Conservation (phyloP, 2,888 invertebrate genomes). For the Epinotia bilunana region DNA sequence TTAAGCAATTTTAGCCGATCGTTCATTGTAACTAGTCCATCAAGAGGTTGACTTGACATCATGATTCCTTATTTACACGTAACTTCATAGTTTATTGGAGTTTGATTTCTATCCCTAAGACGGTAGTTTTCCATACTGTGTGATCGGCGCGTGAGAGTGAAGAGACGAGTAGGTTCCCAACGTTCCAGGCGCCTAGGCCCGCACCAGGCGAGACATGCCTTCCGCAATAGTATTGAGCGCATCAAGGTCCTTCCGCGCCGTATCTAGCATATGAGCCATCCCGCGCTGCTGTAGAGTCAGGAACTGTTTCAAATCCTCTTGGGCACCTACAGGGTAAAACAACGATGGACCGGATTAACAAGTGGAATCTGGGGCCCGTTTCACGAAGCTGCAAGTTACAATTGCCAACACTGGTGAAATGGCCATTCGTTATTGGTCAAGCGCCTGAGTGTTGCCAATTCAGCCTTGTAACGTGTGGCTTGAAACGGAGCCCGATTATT, state of each 20-base stretch:
- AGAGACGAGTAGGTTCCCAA: not conserved
- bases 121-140: not conserved
- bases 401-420: too few species aligned
- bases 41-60: too few species aligned
- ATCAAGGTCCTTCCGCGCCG: constrained; percentile 91
- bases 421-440: too few species aligned
- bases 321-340: constrained; percentile 74
- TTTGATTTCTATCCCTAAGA: not conserved
- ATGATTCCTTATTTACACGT: not conserved
- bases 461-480: too few species aligned
- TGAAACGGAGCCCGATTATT: too few species aligned
- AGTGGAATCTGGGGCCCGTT: too few species aligned
- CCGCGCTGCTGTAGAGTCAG: constrained; percentile 94
- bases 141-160: not conserved
- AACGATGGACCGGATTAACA: too few species aligned
- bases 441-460: too few species aligned
- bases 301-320: constrained; percentile 90
- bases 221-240: constrained; percentile 91
- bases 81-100: not conserved
- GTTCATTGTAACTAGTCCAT: too few species aligned
- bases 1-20: too few species aligned
- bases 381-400: too few species aligned
- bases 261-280: constrained; percentile 92
- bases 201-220: constrained; percentile 87
- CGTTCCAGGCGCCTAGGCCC: constrained; percentile 57